A percentile compares a stretch with the other conserved stretches of the same genome.
These are phyloP conservation scores for Oreochromis grahami DNA, from an alignment of 2,797 vertebrate species.

Conservation along the genomic window DNA sequence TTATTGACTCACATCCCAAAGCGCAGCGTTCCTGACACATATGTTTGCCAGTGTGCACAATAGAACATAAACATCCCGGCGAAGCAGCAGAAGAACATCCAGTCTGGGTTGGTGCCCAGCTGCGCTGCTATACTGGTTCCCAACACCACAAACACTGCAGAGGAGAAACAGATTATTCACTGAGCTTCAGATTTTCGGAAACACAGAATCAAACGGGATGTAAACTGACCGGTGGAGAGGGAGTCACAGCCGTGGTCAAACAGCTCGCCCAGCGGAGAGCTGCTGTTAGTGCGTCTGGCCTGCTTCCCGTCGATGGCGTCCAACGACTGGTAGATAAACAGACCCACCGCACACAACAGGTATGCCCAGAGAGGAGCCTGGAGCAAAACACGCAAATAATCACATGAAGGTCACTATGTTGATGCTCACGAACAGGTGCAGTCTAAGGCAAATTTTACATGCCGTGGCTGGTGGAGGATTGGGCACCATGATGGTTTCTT, in stretches of 20 bases:
- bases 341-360: constrained; percentile 89
- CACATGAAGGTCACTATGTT: not conserved
- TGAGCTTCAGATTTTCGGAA: not conserved
- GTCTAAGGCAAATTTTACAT: not conserved
- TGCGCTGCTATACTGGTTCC: constrained; percentile 96
- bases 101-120: constrained; percentile 95
- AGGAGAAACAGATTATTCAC: not conserved
- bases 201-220: not conserved
- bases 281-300: constrained; percentile 95
- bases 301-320: constrained; percentile 98
- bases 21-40: constrained; percentile 94
- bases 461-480: not conserved
- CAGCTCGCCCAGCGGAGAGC: constrained; percentile 93
- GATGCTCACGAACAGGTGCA: not conserved
- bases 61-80: constrained; percentile 99
- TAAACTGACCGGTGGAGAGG: constrained; percentile 88
- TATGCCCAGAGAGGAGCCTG: constrained; percentile 97
- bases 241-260: constrained; percentile 99
- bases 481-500: not conserved
- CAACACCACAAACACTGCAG: constrained; percentile 94
- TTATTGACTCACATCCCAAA: constrained; percentile 92
- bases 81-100: constrained; percentile 99
- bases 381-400: not conserved
- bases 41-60: constrained; percentile 99
- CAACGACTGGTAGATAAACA: constrained; percentile 97